Evolutionary conservation across 2,113 vertebrate species (phyloP), one percentile per base, ranked within the genome.

Genomic region (Fulmarus glacialis): DNA sequence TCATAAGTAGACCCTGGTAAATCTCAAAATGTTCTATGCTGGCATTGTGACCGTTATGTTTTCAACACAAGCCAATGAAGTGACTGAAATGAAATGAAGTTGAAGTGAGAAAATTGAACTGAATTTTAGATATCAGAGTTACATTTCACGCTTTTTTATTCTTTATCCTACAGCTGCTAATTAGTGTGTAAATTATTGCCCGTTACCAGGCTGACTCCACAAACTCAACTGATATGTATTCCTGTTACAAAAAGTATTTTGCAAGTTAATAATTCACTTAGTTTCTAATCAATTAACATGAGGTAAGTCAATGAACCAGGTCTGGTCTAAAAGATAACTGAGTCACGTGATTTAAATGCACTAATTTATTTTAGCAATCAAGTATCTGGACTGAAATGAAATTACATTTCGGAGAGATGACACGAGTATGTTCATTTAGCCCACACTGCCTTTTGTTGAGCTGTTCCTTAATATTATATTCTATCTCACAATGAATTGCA

Each of bases 1-100:
- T 83, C 19, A 26, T 60, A 78, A 53, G 24, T 16, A 63, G 42
- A 15, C 26, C 16, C 10, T 62, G 12, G 11, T 52, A 73, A 78
- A 70, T 45, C 32, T 78, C 53, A 68, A 52, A 77, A 53, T 17
- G n/a, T 32, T 77, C 38, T 60, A 2, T 27, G 19, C 4, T 45
- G 32, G 3, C 26, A 32, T 56, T 87, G 11, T 56, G 43, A 47
- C 36, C 0, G 0, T 82, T 78, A 81, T 3, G 6, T 71, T 79
- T 81, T 67, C n/a, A 55, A 36, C 6, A 43, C 3, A 62, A 26
- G 58, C n/a, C 38, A 34, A 8, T 75, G n/a, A 78, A 79, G 27
- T 79, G 16, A 60, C 11, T 55, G 60, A 71, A 71, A 66, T 11
- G 18, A 71, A 82, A 43, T 38, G 4, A 60, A 66, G 17, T 42